Percentiles rank a stretch among this genome's conserved stretches.
phyloP scores from a whole-genome alignment of 2,888 invertebrate genomes.

The Eupithecia subumbrata region DNA sequence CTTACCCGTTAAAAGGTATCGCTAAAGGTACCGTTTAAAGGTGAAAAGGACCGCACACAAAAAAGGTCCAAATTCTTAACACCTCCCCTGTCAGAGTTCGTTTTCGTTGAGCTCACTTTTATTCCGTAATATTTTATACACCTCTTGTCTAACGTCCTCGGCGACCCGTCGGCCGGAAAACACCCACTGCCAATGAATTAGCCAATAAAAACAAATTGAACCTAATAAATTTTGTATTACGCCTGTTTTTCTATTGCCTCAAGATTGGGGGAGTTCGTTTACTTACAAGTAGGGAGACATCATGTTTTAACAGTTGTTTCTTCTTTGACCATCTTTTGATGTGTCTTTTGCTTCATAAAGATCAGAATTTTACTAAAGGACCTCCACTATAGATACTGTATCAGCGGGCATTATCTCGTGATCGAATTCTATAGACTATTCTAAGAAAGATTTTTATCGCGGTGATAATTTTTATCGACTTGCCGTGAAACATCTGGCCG shows the following conservation, averaged over 20 bases:
- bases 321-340: constrained; percentile 27
- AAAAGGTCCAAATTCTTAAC: too few species aligned
- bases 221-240: constrained; percentile 78
- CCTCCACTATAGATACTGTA: background rate
- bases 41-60: too few species aligned
- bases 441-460: too few species aligned
- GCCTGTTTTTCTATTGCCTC: constrained; percentile 67
- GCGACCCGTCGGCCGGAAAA: constrained; percentile 54
- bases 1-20: too few species aligned
- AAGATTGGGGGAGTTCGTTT: constrained; percentile 47
- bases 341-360: constrained; percentile 19
- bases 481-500: too few species aligned
- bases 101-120: constrained; percentile 4
- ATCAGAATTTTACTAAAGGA: background rate
- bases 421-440: too few species aligned
- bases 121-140: background rate
- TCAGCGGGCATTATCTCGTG: too few species aligned
- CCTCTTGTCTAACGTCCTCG: constrained; percentile 10
- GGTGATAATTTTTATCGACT: too few species aligned
- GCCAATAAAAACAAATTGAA: constrained; percentile 82
- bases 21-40: too few species aligned
- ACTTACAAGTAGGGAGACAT: constrained; percentile 25
- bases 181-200: constrained; percentile 78
- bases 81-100: background rate
- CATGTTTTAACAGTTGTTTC: constrained; percentile 40